These are phyloP conservation scores for Thamnophis elegans DNA, from an alignment of 2,797 vertebrate genomes.

Conservation along the genomic window DNA sequence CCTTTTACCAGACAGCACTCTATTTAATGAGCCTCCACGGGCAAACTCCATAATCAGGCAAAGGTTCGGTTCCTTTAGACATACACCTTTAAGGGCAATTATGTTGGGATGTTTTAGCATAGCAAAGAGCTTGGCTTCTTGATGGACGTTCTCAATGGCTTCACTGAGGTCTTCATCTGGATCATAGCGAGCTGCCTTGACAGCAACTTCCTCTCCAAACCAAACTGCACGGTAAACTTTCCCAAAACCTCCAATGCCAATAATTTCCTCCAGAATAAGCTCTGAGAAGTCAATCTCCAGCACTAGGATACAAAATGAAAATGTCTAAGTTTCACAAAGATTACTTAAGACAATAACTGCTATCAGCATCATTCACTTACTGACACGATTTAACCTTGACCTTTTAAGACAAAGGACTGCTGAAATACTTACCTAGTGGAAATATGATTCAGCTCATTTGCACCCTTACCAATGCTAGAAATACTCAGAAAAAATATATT, in stretches of 20 bases:
- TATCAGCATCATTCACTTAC: not conserved
- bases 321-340: not conserved
- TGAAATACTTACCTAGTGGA: not conserved
- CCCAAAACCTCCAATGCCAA: constrained; percentile 93
- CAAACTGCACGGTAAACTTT: constrained; percentile 95
- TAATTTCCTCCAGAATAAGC: constrained; percentile 92
- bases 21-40: constrained; percentile 89
- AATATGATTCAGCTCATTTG: not conserved
- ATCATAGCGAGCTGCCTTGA: constrained; percentile 94
- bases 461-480: not conserved
- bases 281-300: constrained; percentile 92
- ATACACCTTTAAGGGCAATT: constrained; percentile 90
- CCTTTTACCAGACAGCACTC: constrained; percentile 90
- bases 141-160: constrained; percentile 93
- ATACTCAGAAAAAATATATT: not conserved
- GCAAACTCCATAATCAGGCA: constrained; percentile 97
- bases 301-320: constrained; percentile 69
- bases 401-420: not conserved
- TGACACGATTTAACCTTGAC: not conserved
- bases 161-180: constrained; percentile 90
- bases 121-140: constrained; percentile 96
- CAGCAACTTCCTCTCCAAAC: constrained; percentile 88
- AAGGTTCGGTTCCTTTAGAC: constrained; percentile 91
- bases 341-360: not conserved
- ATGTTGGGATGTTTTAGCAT: constrained; percentile 96